Evolutionary conservation across 2,888 invertebrate genomes (phyloP), one percentile per base, ranked within the genome.

Genomic region (Ormyrus rosae): DNA sequence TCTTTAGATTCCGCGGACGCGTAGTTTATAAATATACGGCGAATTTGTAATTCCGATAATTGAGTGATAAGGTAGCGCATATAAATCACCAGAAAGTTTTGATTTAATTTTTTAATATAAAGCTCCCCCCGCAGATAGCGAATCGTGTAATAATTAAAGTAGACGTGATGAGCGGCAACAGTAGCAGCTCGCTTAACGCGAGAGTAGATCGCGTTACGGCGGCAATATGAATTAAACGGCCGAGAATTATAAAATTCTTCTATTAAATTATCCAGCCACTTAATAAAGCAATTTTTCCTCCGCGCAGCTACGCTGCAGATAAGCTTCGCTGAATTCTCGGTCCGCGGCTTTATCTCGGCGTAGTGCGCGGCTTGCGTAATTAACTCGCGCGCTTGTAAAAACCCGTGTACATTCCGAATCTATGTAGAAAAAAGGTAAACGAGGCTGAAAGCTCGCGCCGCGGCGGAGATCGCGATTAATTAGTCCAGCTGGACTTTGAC

Each of bases 201-300:
- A 53, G 45, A 53, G 19, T 19, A 19, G 45, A 55, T 55, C 45
- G 45, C 55, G 45, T 55, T 55, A 55, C 6, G 2, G 2, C 34
- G 34, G 3, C 7, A 68, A 4, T 34, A 50, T 60, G 48, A 60
- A 71, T 71, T 19, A 60, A 71, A 51, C 8, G 60, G 11, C 48
- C 48, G 45, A 46, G 46, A 63, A 71, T 71, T 71, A 6, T 13
- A 60, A 34, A 34, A 70, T 71, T 72, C 55, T 72, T 71, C 72
- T 72, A 72, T 72, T 72, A 72, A 72, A 72, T 72, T 72, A 72
- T 63, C 63, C 53, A 63, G 34, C 63, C 34, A 63, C 63, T 63
- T 63, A 61, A 72, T 72, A 72, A 72, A 72, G 72, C n/a, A 63
- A 72, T 63, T 72, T 55, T 72, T 63, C n/a, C 46, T 60, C n/a